phyloP scores from a whole-genome alignment of 2,113 vertebrate species.

The Solea solea region DNA sequence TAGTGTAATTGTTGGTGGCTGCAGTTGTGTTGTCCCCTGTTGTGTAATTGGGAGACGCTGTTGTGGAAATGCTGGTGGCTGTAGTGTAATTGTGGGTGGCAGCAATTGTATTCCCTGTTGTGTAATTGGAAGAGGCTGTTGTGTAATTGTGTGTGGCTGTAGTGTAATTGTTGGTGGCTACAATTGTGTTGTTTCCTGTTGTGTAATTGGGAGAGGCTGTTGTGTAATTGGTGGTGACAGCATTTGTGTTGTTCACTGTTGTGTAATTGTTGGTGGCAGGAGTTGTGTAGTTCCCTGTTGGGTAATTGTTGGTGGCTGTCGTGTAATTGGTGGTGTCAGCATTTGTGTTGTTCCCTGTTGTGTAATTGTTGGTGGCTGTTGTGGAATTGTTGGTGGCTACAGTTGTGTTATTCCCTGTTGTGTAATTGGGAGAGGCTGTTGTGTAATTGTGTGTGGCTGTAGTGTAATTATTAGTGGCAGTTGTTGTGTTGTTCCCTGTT shows the following conservation, averaged over 20 bases:
- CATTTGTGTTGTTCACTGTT: too few relatives aligned
- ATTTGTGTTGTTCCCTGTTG: background rate
- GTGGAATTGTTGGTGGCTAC: background rate
- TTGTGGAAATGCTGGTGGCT: too few relatives aligned
- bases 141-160: background rate
- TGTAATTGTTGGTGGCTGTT: background rate
- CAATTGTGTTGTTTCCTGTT: background rate
- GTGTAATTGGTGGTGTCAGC: too few relatives aligned
- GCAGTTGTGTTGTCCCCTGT: too few relatives aligned
- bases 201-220: background rate
- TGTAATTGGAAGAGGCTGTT: background rate
- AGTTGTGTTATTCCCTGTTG: background rate
- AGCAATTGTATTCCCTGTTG: background rate
- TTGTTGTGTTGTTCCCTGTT: too few relatives aligned
- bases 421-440: background rate
- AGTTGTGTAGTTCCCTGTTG: background rate
- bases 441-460: background rate
- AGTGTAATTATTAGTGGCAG: too few relatives aligned
- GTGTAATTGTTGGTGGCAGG: too few relatives aligned
- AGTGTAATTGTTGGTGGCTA: too few relatives aligned
- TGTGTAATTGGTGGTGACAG: too few relatives aligned
- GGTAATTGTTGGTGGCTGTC: background rate
- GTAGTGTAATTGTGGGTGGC: background rate
- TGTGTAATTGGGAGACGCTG: background rate
- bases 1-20: too few relatives aligned